Conservation (phyloP, 2,797 vertebrate genomes). For the Acanthurus lineatus region DNA sequence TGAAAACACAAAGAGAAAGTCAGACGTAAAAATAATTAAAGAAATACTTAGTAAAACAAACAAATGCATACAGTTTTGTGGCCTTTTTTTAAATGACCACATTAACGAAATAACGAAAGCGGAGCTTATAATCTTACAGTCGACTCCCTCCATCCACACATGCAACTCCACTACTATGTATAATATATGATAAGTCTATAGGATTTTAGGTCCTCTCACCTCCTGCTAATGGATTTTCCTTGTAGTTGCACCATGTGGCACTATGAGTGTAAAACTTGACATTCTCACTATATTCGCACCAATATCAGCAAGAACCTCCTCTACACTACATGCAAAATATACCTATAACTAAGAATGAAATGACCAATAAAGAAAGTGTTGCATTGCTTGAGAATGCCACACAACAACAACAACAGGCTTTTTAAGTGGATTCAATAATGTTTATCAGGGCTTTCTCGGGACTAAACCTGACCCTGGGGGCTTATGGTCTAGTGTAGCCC, state of each 20-base stretch:
- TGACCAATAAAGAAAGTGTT: neutral
- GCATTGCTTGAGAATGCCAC: neutral
- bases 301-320: neutral
- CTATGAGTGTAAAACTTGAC: neutral
- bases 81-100: neutral
- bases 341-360: neutral
- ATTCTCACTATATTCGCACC: neutral
- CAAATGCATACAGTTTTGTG: neutral
- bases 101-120: neutral
- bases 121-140: neutral
- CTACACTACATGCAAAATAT: neutral
- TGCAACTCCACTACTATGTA: neutral
- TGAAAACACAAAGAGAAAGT: neutral
- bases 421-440: neutral
- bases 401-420: neutral
- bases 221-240: slow-evolving; percentile 24
- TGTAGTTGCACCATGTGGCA: slow-evolving; percentile 32
- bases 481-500: neutral
- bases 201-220: neutral
- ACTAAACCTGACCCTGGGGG: neutral
- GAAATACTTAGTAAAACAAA: neutral
- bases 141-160: neutral
- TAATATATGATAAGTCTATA: neutral
- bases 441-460: neutral
- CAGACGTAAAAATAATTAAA: neutral